A percentile compares a stretch with the other conserved stretches of the same genome.
These are phyloP conservation scores for Acromyrmex charruanus DNA, from an alignment of 1,140 invertebrate genomes.

Conservation along the genomic window DNA sequence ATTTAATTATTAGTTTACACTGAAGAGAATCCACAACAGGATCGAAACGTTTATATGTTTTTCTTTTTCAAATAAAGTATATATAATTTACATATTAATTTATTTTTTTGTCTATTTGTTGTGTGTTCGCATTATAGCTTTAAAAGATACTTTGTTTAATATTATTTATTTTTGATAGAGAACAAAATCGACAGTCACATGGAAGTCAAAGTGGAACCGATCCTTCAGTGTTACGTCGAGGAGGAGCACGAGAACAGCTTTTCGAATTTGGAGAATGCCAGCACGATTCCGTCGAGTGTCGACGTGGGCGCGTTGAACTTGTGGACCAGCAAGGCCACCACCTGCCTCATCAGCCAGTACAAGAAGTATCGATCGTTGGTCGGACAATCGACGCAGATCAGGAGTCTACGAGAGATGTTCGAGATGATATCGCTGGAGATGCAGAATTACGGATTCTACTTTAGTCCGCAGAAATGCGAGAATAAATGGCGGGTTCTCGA, in stretches of 20 bases:
- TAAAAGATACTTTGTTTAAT: no score
- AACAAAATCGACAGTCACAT: constrained; percentile 49
- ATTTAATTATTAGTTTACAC: no score
- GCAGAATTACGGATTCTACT: constrained; percentile 80
- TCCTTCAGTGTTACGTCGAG: constrained; percentile 64
- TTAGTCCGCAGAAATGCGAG: constrained; percentile 81
- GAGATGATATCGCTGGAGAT: constrained; percentile 82
- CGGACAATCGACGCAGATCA: constrained; percentile 79
- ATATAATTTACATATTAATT: no score
- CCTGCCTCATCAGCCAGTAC: constrained; percentile 81
- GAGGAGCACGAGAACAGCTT: constrained; percentile 75
- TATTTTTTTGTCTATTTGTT: no score
- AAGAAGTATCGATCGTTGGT: constrained; percentile 81
- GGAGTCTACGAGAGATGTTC: constrained; percentile 82
- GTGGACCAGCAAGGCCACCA: constrained; percentile 82
- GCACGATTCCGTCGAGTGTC: constrained; percentile 62
- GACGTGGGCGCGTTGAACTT: constrained; percentile 71
- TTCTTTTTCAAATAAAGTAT: no score
- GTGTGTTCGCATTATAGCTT: no score
- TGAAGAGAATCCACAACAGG: no score
- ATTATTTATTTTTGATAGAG: constrained; percentile 56
- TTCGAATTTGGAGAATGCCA: constrained; percentile 60
- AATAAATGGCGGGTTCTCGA: constrained; percentile 82
- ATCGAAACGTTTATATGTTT: no score
- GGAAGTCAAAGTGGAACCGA: constrained; percentile 78